Evolutionary conservation across 2,113 vertebrate species (phyloP).

Genomic region (Crotophaga sulcirostris): DNA sequence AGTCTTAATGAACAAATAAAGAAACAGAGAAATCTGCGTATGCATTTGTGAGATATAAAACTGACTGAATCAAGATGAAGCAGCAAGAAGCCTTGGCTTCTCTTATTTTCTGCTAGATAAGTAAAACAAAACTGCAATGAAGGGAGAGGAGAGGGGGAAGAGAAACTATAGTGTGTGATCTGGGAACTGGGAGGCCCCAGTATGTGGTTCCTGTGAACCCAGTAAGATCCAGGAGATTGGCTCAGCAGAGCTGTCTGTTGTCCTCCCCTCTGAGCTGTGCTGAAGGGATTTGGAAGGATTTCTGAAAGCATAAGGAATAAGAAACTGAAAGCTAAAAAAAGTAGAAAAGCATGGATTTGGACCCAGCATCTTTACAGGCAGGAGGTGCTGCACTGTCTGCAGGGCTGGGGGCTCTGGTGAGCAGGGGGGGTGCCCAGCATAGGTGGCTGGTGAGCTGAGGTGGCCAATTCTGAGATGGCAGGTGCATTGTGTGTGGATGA

Average conservation of each 20-base stretch:
- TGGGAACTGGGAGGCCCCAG: rapidly evolving
- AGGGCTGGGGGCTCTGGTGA: not conserved
- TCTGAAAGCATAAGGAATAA: not conserved
- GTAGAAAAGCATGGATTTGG: not conserved
- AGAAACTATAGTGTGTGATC: rapidly evolving
- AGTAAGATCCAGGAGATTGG: not conserved
- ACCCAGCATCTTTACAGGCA: not conserved
- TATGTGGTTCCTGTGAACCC: not conserved
- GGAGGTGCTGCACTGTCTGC: rapidly evolving
- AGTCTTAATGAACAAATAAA: slow-evolving; percentile 78
- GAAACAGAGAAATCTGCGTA: slow-evolving; percentile 62
- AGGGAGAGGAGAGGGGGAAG: not conserved
- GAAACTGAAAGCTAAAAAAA: not conserved
- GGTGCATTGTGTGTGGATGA: rapidly evolving
- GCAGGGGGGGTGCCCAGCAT: not conserved
- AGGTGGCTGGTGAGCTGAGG: not conserved
- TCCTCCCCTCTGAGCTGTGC: not conserved
- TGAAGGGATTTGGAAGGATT: not conserved
- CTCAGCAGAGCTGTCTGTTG: not conserved
- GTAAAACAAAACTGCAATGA: not conserved
- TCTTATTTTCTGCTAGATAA: not conserved
- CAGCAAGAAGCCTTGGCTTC: slow-evolving; percentile 8
- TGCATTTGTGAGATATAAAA: slow-evolving; percentile 36
- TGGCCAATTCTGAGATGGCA: too few relatives aligned
- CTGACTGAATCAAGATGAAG: slow-evolving; percentile 60